Conservation (phyloP, 2,888 invertebrate genomes). For the Bibio marci region DNA sequence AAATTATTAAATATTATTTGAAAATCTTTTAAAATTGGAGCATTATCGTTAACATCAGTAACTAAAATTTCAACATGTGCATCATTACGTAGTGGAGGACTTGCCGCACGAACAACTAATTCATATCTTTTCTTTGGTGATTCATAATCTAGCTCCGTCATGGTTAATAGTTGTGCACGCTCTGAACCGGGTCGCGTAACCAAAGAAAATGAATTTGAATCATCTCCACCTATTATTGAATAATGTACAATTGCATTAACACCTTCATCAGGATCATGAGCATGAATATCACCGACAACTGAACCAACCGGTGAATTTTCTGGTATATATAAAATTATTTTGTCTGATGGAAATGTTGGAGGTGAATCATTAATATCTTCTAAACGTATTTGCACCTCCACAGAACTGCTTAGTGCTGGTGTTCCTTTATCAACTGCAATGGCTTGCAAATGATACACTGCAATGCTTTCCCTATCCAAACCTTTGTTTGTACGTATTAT, state of each 20-base stretch:
- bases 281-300: constrained; percentile 76
- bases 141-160: constrained; percentile 90
- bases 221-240: constrained; percentile 85
- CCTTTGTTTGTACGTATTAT: constrained; percentile 77
- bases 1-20: constrained; percentile 91
- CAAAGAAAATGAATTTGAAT: constrained; percentile 69
- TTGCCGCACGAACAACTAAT: constrained; percentile 75
- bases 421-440: constrained; percentile 81
- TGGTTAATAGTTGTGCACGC: constrained; percentile 72
- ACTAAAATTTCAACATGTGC: constrained; percentile 77
- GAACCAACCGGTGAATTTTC: constrained; percentile 97
- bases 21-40: constrained; percentile 81
- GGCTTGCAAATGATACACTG: constrained; percentile 70
- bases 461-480: constrained; percentile 79
- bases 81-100: constrained; percentile 76
- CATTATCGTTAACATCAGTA: constrained; percentile 90
- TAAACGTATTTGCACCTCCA: constrained; percentile 62
- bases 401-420: constrained; percentile 50
- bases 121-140: constrained; percentile 82
- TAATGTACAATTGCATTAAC: constrained; percentile 84
- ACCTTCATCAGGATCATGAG: constrained; percentile 85
- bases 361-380: constrained; percentile 86
- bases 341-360: constrained; percentile 75
- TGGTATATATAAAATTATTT: constrained; percentile 71
- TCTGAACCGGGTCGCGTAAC: constrained; percentile 67